Evolutionary conservation across 2,888 invertebrate genomes (phyloP).

Genomic region (Lymantria dispar): DNA sequence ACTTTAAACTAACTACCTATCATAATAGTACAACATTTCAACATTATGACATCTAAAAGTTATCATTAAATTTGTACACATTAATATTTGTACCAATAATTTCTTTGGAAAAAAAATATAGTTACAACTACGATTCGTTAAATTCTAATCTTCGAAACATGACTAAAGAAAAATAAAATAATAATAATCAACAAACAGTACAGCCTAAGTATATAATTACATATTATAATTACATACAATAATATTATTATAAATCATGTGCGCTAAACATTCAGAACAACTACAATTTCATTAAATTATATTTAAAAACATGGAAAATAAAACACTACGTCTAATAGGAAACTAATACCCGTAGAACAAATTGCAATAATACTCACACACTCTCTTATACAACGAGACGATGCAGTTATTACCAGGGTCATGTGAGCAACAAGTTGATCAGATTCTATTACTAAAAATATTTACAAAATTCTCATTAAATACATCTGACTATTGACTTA

Average conservation of each 20-base stretch:
- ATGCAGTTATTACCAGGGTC: slow-evolving; percentile 23
- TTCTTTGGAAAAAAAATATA: slow-evolving; percentile 78
- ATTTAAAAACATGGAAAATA: slow-evolving; percentile 66
- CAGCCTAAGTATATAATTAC: slow-evolving; percentile 49
- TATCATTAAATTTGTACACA: slow-evolving; percentile 76
- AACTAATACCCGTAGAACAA: slow-evolving; percentile 83
- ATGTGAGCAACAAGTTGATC: slow-evolving; percentile 56
- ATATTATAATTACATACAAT: slow-evolving; percentile 53
- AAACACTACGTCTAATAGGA: slow-evolving; percentile 78
- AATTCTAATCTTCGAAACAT: slow-evolving; percentile 62
- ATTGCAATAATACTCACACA: slow-evolving; percentile 63
- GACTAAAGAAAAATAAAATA: slow-evolving; percentile 74
- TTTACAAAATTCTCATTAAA: slow-evolving; percentile 53
- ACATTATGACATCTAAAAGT: slow-evolving; percentile 72
- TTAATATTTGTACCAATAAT: slow-evolving; percentile 79
- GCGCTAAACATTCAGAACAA: slow-evolving; percentile 66
- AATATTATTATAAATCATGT: slow-evolving; percentile 51
- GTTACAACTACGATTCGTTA: slow-evolving; percentile 50
- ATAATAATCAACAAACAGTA: slow-evolving; percentile 79
- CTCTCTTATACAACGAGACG: slow-evolving; percentile 26
- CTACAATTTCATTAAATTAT: slow-evolving; percentile 48
- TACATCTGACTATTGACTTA: slow-evolving; percentile 52
- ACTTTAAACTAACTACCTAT: slow-evolving; percentile 73
- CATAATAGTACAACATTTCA: slow-evolving; percentile 72
- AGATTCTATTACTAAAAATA: slow-evolving; percentile 78